A percentile compares a stretch with the other conserved stretches of the same genome.
These are phyloP conservation scores for Periophthalmus magnuspinnatus DNA, from an alignment of 2,797 vertebrate genomes.

Conservation along the genomic window DNA sequence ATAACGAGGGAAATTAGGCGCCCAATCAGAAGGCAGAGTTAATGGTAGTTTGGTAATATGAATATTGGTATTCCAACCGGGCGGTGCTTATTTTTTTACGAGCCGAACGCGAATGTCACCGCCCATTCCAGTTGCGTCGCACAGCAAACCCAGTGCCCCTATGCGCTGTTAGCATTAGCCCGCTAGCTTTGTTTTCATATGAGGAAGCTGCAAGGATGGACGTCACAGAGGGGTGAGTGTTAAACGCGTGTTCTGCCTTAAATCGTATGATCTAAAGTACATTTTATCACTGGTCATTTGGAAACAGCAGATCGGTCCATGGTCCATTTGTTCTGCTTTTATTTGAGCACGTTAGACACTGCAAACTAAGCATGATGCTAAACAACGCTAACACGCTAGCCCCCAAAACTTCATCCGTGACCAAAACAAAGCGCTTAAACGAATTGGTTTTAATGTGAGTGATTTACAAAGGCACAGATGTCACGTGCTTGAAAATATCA, in stretches of 20 bases:
- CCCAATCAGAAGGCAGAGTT: background rate
- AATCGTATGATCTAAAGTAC: rapidly evolving
- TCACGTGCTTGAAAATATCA: background rate
- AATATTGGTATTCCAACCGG: background rate
- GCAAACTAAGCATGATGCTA: slow-evolving; percentile 4
- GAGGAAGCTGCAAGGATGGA: slow-evolving; percentile 50
- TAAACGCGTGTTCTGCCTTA: background rate
- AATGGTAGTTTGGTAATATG: background rate
- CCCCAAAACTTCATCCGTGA: background rate
- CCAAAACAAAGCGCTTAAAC: background rate
- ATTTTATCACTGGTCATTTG: rapidly evolving
- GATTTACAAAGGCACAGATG: background rate
- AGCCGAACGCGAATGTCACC: background rate
- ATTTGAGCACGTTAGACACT: background rate
- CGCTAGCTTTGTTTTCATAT: slow-evolving; percentile 14
- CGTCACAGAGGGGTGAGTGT: slow-evolving; percentile 55
- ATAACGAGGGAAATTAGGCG: background rate
- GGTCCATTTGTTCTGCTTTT: background rate
- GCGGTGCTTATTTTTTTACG: background rate
- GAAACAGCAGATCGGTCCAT: background rate
- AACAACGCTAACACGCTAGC: slow-evolving; percentile 60
- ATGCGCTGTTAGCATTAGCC: slow-evolving; percentile 46
- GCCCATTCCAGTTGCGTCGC: slow-evolving; percentile 19
- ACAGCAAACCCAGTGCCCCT: background rate
- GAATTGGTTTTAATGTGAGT: background rate